A percentile compares a stretch with the other conserved stretches of the same genome.
Conservation (phyloP, 53 echinoderm and acorn worm species). For the Crossaster papposus region DNA sequence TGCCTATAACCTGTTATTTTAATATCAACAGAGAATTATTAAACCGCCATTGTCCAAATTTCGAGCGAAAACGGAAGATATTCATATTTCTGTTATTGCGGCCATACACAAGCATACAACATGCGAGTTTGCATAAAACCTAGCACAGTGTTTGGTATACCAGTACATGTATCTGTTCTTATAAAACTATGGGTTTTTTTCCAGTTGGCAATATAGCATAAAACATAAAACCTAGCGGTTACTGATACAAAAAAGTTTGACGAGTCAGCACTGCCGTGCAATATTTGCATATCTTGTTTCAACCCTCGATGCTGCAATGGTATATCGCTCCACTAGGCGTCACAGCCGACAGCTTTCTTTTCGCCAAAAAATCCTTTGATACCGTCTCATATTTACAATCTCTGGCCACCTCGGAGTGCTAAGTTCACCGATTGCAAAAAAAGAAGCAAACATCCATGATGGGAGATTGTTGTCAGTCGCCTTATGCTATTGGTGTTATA, state of each 20-base stretch:
- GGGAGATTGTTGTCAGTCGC: background rate
- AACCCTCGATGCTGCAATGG: background rate
- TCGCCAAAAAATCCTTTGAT: slow-evolving; percentile 5
- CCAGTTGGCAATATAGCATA: too few relatives aligned
- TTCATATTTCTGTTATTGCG: too few relatives aligned
- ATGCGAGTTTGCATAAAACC: too few relatives aligned
- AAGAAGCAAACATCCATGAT: background rate
- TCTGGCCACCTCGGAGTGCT: background rate
- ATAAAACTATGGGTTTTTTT: too few relatives aligned
- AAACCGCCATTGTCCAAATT: too few relatives aligned
- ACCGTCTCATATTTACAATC: background rate
- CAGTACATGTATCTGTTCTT: too few relatives aligned
- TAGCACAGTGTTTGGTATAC: too few relatives aligned
- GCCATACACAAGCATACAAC: too few relatives aligned
- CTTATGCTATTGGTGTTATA: background rate
- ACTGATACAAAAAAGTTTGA: background rate
- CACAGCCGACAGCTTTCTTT: slow-evolving; percentile 25
- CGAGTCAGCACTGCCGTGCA: background rate
- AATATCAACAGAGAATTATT: too few relatives aligned
- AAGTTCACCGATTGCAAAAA: background rate
- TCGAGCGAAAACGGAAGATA: too few relatives aligned
- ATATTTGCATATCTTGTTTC: slow-evolving; percentile 5
- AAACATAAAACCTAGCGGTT: background rate
- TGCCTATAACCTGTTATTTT: too few relatives aligned
- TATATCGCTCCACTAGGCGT: background rate